Evolutionary conservation across 2,797 vertebrate species (phyloP).

Genomic region (Oryzias sinensis): DNA sequence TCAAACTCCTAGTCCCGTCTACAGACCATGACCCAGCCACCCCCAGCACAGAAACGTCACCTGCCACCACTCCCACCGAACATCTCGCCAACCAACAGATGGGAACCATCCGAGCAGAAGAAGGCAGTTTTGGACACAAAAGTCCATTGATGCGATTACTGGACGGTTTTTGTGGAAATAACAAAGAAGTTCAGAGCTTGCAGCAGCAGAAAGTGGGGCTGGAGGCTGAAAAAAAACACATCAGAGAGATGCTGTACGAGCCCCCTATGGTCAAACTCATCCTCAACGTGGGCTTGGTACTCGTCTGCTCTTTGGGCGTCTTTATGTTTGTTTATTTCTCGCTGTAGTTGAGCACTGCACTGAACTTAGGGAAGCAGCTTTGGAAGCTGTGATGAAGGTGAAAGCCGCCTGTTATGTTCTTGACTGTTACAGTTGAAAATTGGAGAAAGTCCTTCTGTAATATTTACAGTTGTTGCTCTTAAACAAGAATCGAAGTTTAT

Average conservation of each 20-base stretch:
- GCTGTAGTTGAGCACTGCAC: constrained; percentile 75
- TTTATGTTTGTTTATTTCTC: constrained; percentile 98
- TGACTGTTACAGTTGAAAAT: constrained; percentile 42
- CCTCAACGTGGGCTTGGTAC: constrained; percentile 86
- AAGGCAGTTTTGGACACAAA: constrained; percentile 52
- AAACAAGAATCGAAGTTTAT: constrained; percentile 54
- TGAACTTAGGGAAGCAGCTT: constrained; percentile 20
- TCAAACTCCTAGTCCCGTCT: constrained; percentile 85
- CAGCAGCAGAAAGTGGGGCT: constrained; percentile 69
- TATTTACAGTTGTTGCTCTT: constrained; percentile 76
- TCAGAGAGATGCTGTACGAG: constrained; percentile 91
- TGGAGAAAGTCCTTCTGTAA: constrained; percentile 70
- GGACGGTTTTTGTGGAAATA: constrained; percentile 88
- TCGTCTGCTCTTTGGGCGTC: constrained; percentile 89
- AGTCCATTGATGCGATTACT: constrained; percentile 76
- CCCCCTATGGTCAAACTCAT: constrained; percentile 84
- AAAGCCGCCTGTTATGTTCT: not conserved
- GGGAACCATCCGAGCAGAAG: constrained; percentile 74
- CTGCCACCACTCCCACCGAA: constrained; percentile 84
- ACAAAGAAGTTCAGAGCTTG: constrained; percentile 73
- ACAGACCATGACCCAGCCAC: constrained; percentile 77
- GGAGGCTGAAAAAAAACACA: constrained; percentile 80
- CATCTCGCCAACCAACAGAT: constrained; percentile 79
- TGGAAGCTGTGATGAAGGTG: not conserved
- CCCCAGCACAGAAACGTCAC: constrained; percentile 84